Evolutionary conservation across 2,113 vertebrate species (phyloP), one percentile per base, ranked within the genome.

Genomic region (Lepus timidus): DNA sequence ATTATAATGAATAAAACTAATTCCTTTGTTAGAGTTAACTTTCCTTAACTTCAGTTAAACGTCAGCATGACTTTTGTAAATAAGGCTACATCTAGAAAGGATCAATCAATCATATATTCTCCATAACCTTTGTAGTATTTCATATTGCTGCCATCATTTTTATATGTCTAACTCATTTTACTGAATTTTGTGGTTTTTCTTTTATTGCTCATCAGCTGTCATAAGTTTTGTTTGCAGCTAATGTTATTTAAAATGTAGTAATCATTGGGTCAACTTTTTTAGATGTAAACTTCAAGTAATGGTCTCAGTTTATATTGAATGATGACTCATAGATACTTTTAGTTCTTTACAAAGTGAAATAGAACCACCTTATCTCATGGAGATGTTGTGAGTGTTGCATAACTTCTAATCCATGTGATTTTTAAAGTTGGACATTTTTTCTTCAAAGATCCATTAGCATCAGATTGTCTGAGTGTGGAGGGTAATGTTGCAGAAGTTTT

Each of bases 21-120:
- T 65, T 9, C 16, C 80, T 95, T 95, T 95, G 75, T 97, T 92
- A 95, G 64, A 97, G 83, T 4, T 25, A 52, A 5, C 4, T 91
- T 97, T 93, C 95, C 25, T 55, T 29, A 92, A 71, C 92, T 97
- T 97, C 96, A 97, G 44, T 97, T 97, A 97, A 97, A 97, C 78
- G 94, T 96, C 7, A 83, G 17, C 94, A 96, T 96, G 74, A 93
- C 94, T 98, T 98, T 97, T 93, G 75, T 0, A n/a, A 91, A 95
- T 91, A 92, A 95, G 85, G 85, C 81, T 51, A 65, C 76, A 11
- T 22, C 83, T 49, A 6, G 2, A 96, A 96, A 96, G 96, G 51
- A 73, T 71, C 75, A 94, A 96, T 96, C 90, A 92, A 83, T 88
- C 88, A 78, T 0, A 82, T 88, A 71, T 91, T 80, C 89, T 91